These are phyloP conservation scores for Zele albiditarsus DNA, from an alignment of 2,888 invertebrate genomes.

Conservation along the genomic window DNA sequence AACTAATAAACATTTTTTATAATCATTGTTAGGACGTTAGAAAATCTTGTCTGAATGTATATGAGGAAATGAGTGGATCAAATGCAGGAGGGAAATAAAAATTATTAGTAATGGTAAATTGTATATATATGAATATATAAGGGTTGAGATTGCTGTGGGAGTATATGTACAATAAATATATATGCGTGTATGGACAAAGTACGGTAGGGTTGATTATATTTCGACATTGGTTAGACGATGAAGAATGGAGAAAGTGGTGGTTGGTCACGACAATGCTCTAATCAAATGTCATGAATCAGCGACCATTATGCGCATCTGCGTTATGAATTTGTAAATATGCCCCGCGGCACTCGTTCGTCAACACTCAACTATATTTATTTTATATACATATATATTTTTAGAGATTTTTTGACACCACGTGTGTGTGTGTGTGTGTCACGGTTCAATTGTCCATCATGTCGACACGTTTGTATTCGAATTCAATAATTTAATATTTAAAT, in stretches of 20 bases:
- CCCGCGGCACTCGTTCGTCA: constrained; percentile 55
- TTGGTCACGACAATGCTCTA: constrained; percentile 69
- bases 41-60: neutral
- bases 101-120: constrained; percentile 23
- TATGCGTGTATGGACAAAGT: neutral
- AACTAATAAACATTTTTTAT: too few relatives aligned
- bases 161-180: neutral
- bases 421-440: neutral
- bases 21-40: neutral
- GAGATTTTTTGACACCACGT: neutral
- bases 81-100: constrained; percentile 40
- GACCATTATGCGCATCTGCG: constrained; percentile 71
- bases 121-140: constrained; percentile 24
- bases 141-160: constrained; percentile 37
- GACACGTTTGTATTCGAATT: constrained; percentile 8
- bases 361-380: constrained; percentile 24
- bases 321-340: constrained; percentile 71
- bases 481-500: neutral
- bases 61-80: constrained; percentile 24
- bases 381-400: neutral
- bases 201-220: constrained; percentile 5
- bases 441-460: constrained; percentile 4
- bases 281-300: constrained; percentile 72
- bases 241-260: constrained; percentile 53
- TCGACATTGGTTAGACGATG: constrained; percentile 48